Base-by-base conservation (phyloP, 2,888 invertebrate species). In the Chesias legatella region DNA sequence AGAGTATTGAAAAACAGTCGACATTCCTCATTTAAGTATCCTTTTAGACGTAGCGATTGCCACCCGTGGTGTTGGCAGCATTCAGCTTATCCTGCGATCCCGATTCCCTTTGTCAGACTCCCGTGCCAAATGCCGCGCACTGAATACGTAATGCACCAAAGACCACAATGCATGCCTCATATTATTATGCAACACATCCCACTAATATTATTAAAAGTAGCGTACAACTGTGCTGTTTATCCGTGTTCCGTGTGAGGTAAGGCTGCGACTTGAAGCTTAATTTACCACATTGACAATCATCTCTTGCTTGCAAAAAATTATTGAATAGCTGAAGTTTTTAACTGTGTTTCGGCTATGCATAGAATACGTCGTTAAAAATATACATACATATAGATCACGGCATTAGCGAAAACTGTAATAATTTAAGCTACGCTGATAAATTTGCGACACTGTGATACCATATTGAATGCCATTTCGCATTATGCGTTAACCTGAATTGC, bases 61-160 rank as follows among this genome's bases (percentile, higher is more conserved):
- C 84, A 80, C 82, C 83, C 82, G 83, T 64, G 67, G 69, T 55
- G 82, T 64, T 69, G 68, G 58, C 64, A 60, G 59, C 64, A 35
- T 37, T 24, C 32, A 35, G 33, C 46, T 75, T 79, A 76, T 78
- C 74, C 79, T 70, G 45, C 63, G 64, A 71, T 75, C 73, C 71
- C 62, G 66, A 63, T 67, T 64, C 70, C 68, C 55, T 70, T 75
- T 75, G 73, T 76, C 67, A 67, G 62, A 59, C 61, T 63, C 71
- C 73, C 66, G 74, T 78, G 78, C 75, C 79, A 79, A 79, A 75
- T 67, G 72, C 64, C 64, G 57, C 60, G 64, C 57, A 56, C 58
- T 67, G 82, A 76, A 82, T 84, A 80, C 79, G 40, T 71, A 81
- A 79, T 76, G 65, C 58, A 63, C 43, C 49, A 47, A 33, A 53